A percentile compares a stretch with the other conserved stretches of the same genome.
These are phyloP conservation scores for Galerucella nymphaeae DNA, from an alignment of 2,888 invertebrate genomes.

Conservation along the genomic window DNA sequence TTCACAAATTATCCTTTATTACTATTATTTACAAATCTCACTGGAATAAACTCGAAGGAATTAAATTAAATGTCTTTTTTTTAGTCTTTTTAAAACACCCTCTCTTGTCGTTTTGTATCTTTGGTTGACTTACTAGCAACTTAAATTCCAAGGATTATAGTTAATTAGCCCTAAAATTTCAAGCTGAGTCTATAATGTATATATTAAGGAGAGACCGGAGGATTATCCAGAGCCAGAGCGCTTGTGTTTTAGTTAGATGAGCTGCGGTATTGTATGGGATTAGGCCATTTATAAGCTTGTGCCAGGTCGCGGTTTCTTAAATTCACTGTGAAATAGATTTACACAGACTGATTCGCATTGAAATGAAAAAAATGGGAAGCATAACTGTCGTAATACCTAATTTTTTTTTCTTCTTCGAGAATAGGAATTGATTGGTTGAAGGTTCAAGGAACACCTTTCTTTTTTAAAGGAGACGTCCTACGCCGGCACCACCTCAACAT, in stretches of 20 bases:
- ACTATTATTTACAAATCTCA: too few species aligned
- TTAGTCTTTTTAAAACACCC: too few species aligned
- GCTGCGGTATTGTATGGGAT: slow-evolving; percentile 35
- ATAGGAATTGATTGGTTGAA: too few species aligned
- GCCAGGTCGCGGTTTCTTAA: slow-evolving; percentile 17
- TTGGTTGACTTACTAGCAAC: slow-evolving; percentile 41
- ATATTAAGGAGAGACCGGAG: slow-evolving; percentile 38
- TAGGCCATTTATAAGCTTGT: slow-evolving; percentile 34
- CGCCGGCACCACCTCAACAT: too few species aligned
- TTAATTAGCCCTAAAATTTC: slow-evolving; percentile 44
- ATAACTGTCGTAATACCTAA: too few species aligned
- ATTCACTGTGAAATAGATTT: slow-evolving; percentile 12
- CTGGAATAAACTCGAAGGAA: too few species aligned
- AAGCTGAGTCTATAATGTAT: slow-evolving; percentile 36
- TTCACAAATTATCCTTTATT: too few species aligned
- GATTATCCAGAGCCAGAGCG: slow-evolving; percentile 30
- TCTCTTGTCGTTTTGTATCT: slow-evolving; percentile 17
- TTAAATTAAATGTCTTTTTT: too few species aligned
- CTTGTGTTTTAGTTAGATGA: slow-evolving; percentile 33
- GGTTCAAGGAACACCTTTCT: too few species aligned
- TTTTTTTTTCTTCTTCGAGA: too few species aligned
- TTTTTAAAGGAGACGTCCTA: too few species aligned
- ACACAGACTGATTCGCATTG: not conserved
- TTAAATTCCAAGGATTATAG: slow-evolving; percentile 46
- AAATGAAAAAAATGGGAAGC: too few species aligned